phyloP scores from a whole-genome alignment of 2,113 vertebrate species.

The Tylochromis polylepis region DNA sequence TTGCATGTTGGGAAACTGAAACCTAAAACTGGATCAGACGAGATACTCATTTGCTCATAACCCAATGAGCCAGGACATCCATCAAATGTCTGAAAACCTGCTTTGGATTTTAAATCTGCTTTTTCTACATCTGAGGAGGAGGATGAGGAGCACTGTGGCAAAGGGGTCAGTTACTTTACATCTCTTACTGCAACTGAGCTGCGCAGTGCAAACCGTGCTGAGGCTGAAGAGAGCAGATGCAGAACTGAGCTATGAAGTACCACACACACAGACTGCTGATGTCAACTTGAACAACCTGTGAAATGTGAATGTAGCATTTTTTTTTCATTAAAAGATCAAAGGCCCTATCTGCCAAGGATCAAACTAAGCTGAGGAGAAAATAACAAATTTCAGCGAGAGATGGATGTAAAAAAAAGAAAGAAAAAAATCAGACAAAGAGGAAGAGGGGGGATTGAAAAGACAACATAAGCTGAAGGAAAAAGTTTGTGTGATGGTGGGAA shows the following conservation, averaged over 20 bases:
- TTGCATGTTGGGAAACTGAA: constrained; percentile 53
- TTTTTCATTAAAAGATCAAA: constrained; percentile 72
- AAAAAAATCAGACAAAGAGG: neutral
- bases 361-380: constrained; percentile 60
- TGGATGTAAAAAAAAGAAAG: constrained; percentile 30
- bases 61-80: constrained; percentile 25
- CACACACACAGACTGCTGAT: constrained; percentile 69
- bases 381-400: constrained; percentile 51
- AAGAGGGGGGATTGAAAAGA: constrained; percentile 34
- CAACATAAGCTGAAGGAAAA: constrained; percentile 40
- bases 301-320: constrained; percentile 85
- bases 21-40: constrained; percentile 29
- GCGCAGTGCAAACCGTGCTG: neutral
- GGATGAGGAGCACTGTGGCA: constrained; percentile 27
- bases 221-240: constrained; percentile 20
- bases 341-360: constrained; percentile 65
- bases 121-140: constrained; percentile 51
- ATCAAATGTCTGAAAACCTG: constrained; percentile 26
- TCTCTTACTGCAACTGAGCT: constrained; percentile 39
- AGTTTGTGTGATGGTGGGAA: constrained; percentile 23
- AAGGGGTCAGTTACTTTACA: constrained; percentile 40
- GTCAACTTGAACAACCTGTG: constrained; percentile 80
- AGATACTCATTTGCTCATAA: constrained; percentile 49
- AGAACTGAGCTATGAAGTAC: constrained; percentile 25
- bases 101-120: constrained; percentile 52